Evolutionary conservation across 2,888 invertebrate species (phyloP), one percentile per base, ranked within the genome.

Genomic region (Camponotus fellah): DNA sequence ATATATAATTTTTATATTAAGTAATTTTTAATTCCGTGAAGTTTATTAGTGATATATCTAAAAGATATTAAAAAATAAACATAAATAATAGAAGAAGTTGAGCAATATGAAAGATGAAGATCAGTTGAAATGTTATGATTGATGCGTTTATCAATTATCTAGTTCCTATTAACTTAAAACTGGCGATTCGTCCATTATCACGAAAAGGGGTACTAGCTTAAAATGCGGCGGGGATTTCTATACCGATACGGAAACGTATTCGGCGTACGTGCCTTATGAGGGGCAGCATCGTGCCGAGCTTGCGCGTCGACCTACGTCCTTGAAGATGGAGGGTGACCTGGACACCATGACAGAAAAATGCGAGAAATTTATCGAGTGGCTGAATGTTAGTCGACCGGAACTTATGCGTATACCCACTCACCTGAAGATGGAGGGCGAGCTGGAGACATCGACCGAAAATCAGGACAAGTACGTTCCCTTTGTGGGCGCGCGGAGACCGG

Each of bases 271-370:
- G 53, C 92, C 95, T 34, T 95, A 95, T 90, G 92, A 95, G 64
- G 93, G 95, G n/a, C 89, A 91, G 10, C 95, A 95, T 83, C 93
- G 95, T 21, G 93, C 95, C 5, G 94, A 95, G 37, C 92, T 96
- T 49, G 93, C 93, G 6, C 95, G 95, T 82, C 92, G 95, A 82
- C 93, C 95, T 4, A 95, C 95, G 9, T 95, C 95, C 53, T 90
- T 96, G 76, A 95, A 95, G 88, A 93, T 96, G 89, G 96, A 96
- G 89, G 96, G 96, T n/a, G 95, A 95, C 60, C 94, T 95, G 86
- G 93, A 93, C 21, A 93, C 94, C 14, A 94, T 94, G 89, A 95
- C 96, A 64, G 96, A 96, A 89, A 95, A 95, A 88, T 94, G 95
- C 77, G 95, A 95, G 56, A 95, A 95, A 88, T 94, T 93, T 87